Conservation (phyloP, 2,113 vertebrate genomes). For the Euleptes europaea region DNA sequence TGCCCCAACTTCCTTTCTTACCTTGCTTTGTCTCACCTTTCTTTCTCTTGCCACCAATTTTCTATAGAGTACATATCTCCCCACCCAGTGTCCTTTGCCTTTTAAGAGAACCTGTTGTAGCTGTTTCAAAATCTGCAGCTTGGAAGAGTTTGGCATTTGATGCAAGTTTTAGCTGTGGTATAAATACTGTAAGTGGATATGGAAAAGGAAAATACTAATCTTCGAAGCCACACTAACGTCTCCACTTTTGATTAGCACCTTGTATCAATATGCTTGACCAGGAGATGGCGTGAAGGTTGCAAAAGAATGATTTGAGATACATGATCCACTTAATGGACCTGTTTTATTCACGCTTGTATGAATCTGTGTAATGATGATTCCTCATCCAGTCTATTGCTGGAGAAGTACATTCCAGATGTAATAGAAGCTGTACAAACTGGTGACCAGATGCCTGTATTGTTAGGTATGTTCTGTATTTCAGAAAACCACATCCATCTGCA, state of each 20-base stretch:
- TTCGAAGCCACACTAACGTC: neutral
- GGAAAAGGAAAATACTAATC: neutral
- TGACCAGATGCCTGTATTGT: constrained; percentile 29
- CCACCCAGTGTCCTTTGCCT: no score
- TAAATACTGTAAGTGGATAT: neutral
- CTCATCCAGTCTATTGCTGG: constrained; percentile 34
- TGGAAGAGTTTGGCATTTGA: neutral
- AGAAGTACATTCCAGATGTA: constrained; percentile 10
- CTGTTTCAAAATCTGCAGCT: neutral
- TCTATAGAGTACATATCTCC: neutral
- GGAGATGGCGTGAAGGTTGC: neutral
- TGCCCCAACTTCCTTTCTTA: no score
- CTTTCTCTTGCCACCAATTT: neutral
- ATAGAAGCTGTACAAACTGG: constrained; percentile 27
- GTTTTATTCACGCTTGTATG: neutral
- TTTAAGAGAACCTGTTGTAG: neutral
- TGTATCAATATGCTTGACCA: neutral
- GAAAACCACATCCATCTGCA: constrained; percentile 13
- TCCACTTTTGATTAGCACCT: neutral
- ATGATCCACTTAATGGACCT: neutral
- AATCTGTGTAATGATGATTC: neutral
- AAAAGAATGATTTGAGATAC: neutral
- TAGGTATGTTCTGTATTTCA: constrained; percentile 18
- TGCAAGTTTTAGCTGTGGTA: neutral
- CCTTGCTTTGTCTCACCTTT: neutral